A percentile compares a stretch with the other conserved stretches of the same genome.
Conservation (phyloP, 1,140 invertebrate species). For the Chrysoperla carnea region DNA sequence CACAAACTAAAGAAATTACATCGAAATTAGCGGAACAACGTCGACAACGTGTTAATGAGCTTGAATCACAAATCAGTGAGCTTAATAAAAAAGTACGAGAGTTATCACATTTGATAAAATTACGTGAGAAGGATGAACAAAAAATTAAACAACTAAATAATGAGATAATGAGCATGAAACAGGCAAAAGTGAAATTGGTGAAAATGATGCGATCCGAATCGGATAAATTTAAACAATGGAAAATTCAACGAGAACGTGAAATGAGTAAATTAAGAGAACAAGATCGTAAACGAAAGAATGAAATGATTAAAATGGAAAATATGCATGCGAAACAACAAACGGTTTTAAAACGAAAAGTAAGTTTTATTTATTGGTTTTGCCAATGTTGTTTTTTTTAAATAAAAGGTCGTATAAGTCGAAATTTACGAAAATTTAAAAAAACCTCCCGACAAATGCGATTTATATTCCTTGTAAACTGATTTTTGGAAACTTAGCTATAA, state of each 20-base stretch:
- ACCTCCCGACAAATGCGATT: too few relatives aligned
- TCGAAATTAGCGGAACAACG: constrained; percentile 48
- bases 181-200: constrained; percentile 64
- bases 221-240: constrained; percentile 66
- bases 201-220: constrained; percentile 69
- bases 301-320: constrained; percentile 60
- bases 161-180: constrained; percentile 67
- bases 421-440: too few relatives aligned
- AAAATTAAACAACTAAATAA: constrained; percentile 53
- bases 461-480: too few relatives aligned
- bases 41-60: constrained; percentile 52
- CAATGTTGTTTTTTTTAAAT: too few relatives aligned
- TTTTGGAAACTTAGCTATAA: too few relatives aligned
- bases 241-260: constrained; percentile 60
- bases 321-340: constrained; percentile 62
- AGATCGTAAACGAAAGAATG: constrained; percentile 61
- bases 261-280: constrained; percentile 57
- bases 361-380: too few relatives aligned
- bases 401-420: too few relatives aligned
- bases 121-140: constrained; percentile 65
- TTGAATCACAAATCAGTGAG: constrained; percentile 56
- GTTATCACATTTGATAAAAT: constrained; percentile 55
- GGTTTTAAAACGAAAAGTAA: constrained; percentile 67
- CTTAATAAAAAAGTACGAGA: constrained; percentile 57
- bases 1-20: constrained; percentile 25